Percentiles rank a stretch among this genome's conserved stretches.
Evolutionary conservation across 2,888 invertebrate genomes (phyloP).

Genomic region (Synanthedon tipuliformis): DNA sequence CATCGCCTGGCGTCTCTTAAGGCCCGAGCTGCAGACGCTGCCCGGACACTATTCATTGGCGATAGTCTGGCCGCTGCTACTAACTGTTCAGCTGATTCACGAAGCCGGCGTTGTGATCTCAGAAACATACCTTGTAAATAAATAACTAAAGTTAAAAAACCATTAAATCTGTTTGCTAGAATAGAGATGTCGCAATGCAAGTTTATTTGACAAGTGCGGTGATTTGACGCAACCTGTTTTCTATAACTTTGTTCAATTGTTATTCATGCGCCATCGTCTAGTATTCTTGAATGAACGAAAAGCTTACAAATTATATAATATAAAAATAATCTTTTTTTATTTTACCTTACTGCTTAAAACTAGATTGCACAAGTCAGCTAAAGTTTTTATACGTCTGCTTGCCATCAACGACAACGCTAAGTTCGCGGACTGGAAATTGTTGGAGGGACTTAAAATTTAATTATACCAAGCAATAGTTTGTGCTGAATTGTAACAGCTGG

Average conservation of each 20-base stretch:
- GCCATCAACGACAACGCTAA: not conserved
- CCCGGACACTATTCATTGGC: constrained; percentile 83
- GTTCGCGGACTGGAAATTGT: constrained; percentile 1
- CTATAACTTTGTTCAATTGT: too few relatives aligned
- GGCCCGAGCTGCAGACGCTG: constrained; percentile 90
- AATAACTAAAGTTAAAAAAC: too few relatives aligned
- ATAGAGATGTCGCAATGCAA: too few relatives aligned
- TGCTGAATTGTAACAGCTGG: not conserved
- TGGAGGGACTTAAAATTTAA: constrained; percentile 3
- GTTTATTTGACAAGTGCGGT: too few relatives aligned
- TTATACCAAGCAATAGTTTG: constrained; percentile 21
- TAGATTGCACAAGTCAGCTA: too few relatives aligned
- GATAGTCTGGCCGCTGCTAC: constrained; percentile 82
- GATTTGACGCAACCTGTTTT: too few relatives aligned
- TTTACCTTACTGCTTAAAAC: too few relatives aligned
- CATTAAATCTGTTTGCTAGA: too few relatives aligned
- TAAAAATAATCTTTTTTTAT: too few relatives aligned
- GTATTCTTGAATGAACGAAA: too few relatives aligned
- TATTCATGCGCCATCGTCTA: too few relatives aligned
- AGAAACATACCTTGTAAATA: constrained; percentile 83
- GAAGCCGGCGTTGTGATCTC: constrained; percentile 79
- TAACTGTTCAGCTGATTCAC: constrained; percentile 86
- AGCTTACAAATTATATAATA: too few relatives aligned
- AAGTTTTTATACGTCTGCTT: constrained; percentile 1
- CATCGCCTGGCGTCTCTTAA: constrained; percentile 85